A percentile compares a stretch with the other conserved stretches of the same genome.
Conservation (phyloP, 1,140 invertebrate species). For the Kradibia gibbosae region DNA sequence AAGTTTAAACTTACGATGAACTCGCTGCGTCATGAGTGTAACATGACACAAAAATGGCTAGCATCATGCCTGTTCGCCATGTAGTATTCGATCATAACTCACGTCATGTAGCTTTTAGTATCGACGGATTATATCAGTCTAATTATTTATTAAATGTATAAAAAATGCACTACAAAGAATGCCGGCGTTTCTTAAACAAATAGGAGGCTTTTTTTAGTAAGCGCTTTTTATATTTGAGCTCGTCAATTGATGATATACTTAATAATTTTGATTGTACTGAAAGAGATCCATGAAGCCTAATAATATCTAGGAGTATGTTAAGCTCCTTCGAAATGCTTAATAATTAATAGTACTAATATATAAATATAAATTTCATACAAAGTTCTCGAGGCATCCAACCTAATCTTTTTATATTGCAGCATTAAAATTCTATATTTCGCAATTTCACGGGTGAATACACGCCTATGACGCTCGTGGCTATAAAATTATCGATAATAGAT, state of each 20-base stretch:
- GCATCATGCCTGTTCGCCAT: slow-evolving; percentile 7
- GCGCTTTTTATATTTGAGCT: too few species aligned
- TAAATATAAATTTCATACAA: not conserved
- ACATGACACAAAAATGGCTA: slow-evolving; percentile 34
- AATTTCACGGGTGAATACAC: not conserved
- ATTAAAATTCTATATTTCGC: not conserved
- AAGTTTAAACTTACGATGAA: slow-evolving; percentile 29
- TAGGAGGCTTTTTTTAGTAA: too few species aligned
- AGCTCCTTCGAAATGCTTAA: not conserved
- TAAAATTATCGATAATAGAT: slow-evolving; percentile 43
- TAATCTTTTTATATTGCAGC: not conserved
- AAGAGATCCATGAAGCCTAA: not conserved
- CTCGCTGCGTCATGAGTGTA: slow-evolving; percentile 17
- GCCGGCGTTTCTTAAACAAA: too few species aligned
- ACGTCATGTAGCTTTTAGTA: slow-evolving; percentile 1
- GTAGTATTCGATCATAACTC: slow-evolving; percentile 15
- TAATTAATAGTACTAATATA: not conserved
- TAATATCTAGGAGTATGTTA: not conserved
- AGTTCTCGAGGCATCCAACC: not conserved
- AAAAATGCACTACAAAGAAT: not conserved
- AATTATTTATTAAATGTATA: slow-evolving; percentile 24
- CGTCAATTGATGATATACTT: too few species aligned
- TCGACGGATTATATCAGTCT: slow-evolving; percentile 1
- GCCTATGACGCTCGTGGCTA: not conserved
- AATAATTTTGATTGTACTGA: not conserved